Conservation (phyloP, 1,140 invertebrate genomes). For the Chironomus striatipennis region DNA sequence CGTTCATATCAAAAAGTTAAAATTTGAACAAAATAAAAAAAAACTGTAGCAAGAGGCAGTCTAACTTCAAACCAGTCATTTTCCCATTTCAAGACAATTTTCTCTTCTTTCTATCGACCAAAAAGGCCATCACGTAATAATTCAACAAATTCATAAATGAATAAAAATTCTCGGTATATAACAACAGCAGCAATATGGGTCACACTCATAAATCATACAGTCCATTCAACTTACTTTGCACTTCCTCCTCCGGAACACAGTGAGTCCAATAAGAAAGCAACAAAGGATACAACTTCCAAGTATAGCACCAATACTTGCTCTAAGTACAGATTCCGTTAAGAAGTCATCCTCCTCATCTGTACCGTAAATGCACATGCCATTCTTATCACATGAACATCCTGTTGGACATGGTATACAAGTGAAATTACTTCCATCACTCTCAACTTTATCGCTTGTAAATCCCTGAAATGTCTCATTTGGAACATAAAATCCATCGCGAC, state of each 20-base stretch:
- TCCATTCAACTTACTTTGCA: conserved; percentile 52
- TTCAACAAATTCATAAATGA: too few species aligned
- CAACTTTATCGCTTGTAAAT: conserved; percentile 41
- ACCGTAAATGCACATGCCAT: conserved; percentile 45
- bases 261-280: conserved; percentile 56
- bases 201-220: too few species aligned
- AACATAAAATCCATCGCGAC: conserved; percentile 42
- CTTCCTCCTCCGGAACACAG: conserved; percentile 66
- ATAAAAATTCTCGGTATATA: too few species aligned
- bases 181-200: too few species aligned
- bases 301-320: conserved; percentile 56
- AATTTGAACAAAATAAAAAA: too few species aligned
- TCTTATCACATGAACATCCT: conserved; percentile 46
- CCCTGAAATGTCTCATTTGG: conserved; percentile 41
- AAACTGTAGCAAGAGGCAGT: too few species aligned
- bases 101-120: too few species aligned
- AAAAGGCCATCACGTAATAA: too few species aligned
- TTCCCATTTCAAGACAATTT: too few species aligned
- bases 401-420: conserved; percentile 50
- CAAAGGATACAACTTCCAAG: conserved; percentile 64
- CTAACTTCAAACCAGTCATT: too few species aligned
- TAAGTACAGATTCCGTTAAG: conserved; percentile 48
- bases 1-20: too few species aligned
- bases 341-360: conserved; percentile 33
- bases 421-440: conserved; percentile 41